Evolutionary conservation across 1,140 invertebrate species (phyloP).

Genomic region (Danaus melanippus): DNA sequence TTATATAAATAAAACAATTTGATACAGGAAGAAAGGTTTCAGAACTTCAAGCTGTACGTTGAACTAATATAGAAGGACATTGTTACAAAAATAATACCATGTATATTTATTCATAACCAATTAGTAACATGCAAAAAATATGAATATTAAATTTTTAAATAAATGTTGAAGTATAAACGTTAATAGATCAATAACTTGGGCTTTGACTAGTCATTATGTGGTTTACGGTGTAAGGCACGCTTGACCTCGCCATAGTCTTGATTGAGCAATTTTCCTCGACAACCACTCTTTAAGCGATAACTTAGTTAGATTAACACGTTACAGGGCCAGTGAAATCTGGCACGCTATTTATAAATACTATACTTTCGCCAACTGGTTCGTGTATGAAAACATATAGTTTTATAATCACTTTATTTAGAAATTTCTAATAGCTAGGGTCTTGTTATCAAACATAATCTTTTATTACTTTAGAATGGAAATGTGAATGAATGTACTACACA

Average conservation of each 20-base stretch:
- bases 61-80: no score
- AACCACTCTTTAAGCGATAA: constrained; percentile 40
- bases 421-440: no score
- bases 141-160: constrained; percentile 20
- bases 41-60: not conserved
- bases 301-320: constrained; percentile 49
- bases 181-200: constrained; percentile 30
- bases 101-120: no score
- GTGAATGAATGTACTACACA: no score
- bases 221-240: constrained; percentile 48
- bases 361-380: no score
- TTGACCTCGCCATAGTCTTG: constrained; percentile 40
- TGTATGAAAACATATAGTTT: no score
- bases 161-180: constrained; percentile 33
- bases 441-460: no score
- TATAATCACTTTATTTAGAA: no score
- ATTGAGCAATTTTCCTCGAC: constrained; percentile 57
- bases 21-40: not conserved
- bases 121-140: no score
- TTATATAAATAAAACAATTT: constrained; percentile 2
- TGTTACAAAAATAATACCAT: no score
- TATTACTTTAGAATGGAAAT: no score
- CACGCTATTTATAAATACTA: constrained; percentile 12
- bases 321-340: constrained; percentile 21
- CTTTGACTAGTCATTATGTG: constrained; percentile 40